Percentiles rank a stretch among this genome's conserved stretches.
These are phyloP conservation scores for Pomatorhinus ruficollis DNA, from an alignment of 2,113 vertebrate genomes.

Conservation along the genomic window DNA sequence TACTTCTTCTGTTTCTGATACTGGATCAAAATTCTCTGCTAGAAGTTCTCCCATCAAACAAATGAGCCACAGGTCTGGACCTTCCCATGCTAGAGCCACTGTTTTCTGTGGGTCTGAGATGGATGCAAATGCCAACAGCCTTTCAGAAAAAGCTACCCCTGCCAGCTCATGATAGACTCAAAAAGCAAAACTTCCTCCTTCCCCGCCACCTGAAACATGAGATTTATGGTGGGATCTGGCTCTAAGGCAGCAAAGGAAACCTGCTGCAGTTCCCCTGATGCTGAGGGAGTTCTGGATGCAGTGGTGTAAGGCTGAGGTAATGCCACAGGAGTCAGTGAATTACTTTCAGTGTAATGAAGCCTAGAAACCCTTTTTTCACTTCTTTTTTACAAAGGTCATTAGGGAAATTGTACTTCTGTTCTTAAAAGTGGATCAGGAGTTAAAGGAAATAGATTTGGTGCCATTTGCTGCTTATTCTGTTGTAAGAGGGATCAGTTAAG, in stretches of 20 bases:
- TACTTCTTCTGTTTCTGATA: neutral
- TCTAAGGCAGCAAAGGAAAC: slow-evolving; percentile 4
- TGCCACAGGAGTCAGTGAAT: neutral
- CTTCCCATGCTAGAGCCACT: neutral
- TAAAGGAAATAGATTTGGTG: neutral
- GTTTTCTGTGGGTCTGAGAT: neutral
- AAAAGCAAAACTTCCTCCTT: neutral
- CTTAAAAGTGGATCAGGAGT: neutral
- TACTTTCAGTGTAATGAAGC: neutral
- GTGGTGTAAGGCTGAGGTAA: slow-evolving; percentile 10
- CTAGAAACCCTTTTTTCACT: neutral
- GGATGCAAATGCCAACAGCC: neutral
- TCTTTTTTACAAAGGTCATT: neutral
- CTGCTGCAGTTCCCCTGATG: neutral
- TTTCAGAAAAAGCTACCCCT: neutral
- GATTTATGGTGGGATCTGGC: slow-evolving; percentile 11
- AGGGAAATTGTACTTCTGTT: neutral
- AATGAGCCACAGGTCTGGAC: neutral
- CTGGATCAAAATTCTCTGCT: neutral
- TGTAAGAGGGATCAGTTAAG: neutral
- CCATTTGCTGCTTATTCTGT: neutral
- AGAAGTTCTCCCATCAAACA: neutral
- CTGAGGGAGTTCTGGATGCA: neutral
- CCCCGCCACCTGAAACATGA: neutral
- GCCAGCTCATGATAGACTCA: neutral